Percentiles rank a stretch among this genome's conserved stretches.
These are phyloP conservation scores for Drosophila takahashii DNA, from an alignment of 1,140 invertebrate species.

Conservation along the genomic window DNA sequence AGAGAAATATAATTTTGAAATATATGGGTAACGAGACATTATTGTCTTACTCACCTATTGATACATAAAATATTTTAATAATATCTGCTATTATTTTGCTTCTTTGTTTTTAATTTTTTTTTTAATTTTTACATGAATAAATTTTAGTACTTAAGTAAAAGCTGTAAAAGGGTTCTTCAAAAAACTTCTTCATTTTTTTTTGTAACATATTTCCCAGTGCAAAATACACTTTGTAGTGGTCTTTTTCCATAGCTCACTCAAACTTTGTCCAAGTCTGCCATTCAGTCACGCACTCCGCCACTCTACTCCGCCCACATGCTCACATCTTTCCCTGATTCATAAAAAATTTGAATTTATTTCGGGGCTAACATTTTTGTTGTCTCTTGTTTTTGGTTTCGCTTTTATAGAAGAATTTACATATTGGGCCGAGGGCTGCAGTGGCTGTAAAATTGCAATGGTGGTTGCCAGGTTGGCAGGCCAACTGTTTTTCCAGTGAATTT, in stretches of 20 bases:
- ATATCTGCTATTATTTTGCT: no score
- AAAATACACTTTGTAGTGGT: constrained; percentile 1
- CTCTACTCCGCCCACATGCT: constrained; percentile 12
- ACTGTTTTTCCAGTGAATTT: constrained; percentile 35
- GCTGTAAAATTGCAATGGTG: constrained; percentile 24
- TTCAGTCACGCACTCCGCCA: constrained; percentile 45
- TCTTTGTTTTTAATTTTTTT: no score
- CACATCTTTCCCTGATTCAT: constrained; percentile 67
- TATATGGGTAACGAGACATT: no score
- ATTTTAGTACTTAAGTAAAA: no score
- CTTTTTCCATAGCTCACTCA: constrained; percentile 20
- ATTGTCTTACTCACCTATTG: no score
- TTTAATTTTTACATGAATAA: no score
- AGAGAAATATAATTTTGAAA: not conserved
- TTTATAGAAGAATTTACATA: constrained; percentile 65
- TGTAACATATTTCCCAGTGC: not conserved
- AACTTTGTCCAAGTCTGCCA: constrained; percentile 35
- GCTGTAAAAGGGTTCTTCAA: no score
- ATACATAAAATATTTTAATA: no score
- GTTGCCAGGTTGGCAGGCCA: constrained; percentile 6
- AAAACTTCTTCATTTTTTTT: not conserved
- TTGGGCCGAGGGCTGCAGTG: constrained; percentile 35
- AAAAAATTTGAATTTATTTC: constrained; percentile 77
- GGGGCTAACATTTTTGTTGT: constrained; percentile 48
- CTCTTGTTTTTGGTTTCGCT: constrained; percentile 33